Percentiles rank a stretch among this genome's conserved stretches.
Conservation (phyloP, 2,888 invertebrate species). For the Dynastes grantii region DNA sequence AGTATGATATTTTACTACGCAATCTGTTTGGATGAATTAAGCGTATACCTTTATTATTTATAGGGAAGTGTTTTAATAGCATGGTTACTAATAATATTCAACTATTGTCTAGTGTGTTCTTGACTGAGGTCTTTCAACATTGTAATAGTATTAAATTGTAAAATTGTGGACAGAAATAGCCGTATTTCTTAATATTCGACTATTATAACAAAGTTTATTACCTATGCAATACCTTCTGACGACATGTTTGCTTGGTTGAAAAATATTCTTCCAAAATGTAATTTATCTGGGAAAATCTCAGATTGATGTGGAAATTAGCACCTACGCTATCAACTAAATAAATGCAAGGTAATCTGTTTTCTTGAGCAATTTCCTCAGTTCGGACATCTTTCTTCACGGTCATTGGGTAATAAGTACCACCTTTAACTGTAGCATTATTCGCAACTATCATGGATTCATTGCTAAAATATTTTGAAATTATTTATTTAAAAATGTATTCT, state of each 20-base stretch:
- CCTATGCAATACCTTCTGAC: conserved; percentile 88
- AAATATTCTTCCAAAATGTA: conserved; percentile 97
- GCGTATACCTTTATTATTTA: no score
- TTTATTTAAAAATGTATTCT: not conserved
- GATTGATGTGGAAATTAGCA: conserved; percentile 96
- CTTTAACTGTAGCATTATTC: conserved; percentile 99
- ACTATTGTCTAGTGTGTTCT: no score
- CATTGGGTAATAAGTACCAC: conserved; percentile 96
- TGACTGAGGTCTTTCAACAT: no score
- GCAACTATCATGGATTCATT: conserved; percentile 91
- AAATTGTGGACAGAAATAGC: no score
- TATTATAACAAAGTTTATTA: conserved; percentile 60
- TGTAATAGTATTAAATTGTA: no score
- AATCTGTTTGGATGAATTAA: no score
- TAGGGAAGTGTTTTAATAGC: no score
- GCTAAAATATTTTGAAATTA: conserved; percentile 68
- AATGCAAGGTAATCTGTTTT: conserved; percentile 95
- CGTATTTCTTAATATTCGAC: no score
- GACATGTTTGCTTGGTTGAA: conserved; percentile 98
- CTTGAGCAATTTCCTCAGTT: conserved; percentile 94
- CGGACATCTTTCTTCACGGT: conserved; percentile 97
- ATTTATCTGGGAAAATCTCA: conserved; percentile 94
- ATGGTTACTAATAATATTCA: no score
- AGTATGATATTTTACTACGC: no score
- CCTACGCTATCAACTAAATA: conserved; percentile 99